Conservation (phyloP, 1,140 invertebrate genomes). For the Agraylea sexmaculata region DNA sequence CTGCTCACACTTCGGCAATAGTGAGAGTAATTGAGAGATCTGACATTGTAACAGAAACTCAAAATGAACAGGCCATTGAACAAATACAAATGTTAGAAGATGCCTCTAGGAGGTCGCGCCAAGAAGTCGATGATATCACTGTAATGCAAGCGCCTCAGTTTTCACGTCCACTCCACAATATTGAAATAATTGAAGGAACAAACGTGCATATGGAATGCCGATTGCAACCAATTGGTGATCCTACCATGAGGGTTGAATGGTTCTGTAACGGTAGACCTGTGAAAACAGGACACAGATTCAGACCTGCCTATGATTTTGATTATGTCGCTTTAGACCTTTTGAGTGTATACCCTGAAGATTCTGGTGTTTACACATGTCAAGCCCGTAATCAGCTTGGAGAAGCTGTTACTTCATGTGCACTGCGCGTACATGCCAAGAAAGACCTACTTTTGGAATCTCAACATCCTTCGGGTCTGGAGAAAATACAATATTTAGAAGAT, state of each 20-base stretch:
- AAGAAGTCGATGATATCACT: slow-evolving; percentile 62
- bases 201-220: slow-evolving; percentile 90
- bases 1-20: slow-evolving; percentile 80
- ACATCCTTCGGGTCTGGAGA: slow-evolving; percentile 75
- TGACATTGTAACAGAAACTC: slow-evolving; percentile 85
- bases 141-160: slow-evolving; percentile 77
- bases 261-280: slow-evolving; percentile 85
- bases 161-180: slow-evolving; percentile 76
- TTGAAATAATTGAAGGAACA: slow-evolving; percentile 82
- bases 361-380: slow-evolving; percentile 89
- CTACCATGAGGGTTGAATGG: slow-evolving; percentile 94
- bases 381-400: slow-evolving; percentile 85
- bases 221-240: slow-evolving; percentile 87
- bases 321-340: slow-evolving; percentile 93
- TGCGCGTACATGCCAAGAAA: slow-evolving; percentile 79
- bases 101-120: slow-evolving; percentile 57
- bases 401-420: slow-evolving; percentile 84
- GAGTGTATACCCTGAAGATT: slow-evolving; percentile 92
- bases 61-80: slow-evolving; percentile 89
- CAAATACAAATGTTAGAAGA: slow-evolving; percentile 92
- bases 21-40: slow-evolving; percentile 73
- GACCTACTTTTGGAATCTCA: slow-evolving; percentile 75
- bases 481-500: slow-evolving; percentile 86
- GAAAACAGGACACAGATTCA: slow-evolving; percentile 84
- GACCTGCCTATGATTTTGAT: slow-evolving; percentile 94